Conservation (phyloP, 2,888 invertebrate species). For the Rhorus exstirpatorius region DNA sequence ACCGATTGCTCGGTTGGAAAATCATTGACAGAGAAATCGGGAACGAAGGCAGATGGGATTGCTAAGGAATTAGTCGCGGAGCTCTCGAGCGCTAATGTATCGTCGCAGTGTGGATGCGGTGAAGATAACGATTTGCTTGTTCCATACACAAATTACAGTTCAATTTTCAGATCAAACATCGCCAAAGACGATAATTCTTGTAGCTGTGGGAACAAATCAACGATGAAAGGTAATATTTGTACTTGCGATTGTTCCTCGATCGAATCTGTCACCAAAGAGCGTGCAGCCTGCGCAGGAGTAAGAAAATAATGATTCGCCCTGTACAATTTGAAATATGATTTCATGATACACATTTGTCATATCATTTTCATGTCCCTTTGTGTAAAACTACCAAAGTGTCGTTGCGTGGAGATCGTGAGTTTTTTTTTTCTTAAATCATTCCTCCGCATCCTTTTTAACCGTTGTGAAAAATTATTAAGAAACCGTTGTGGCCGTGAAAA, state of each 20-base stretch:
- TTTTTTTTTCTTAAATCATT: neutral
- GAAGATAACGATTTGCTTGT: slow-evolving; percentile 10
- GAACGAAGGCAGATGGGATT: neutral
- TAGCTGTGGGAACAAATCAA: neutral
- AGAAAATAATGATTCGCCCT: neutral
- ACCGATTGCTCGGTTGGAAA: slow-evolving; percentile 4
- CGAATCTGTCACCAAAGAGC: slow-evolving; percentile 26
- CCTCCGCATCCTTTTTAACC: too few relatives aligned
- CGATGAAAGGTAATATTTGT: neutral
- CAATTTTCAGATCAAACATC: slow-evolving; percentile 4
- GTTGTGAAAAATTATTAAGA: too few relatives aligned
- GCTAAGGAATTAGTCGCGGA: neutral
- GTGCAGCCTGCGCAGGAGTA: slow-evolving; percentile 8
- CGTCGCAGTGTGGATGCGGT: slow-evolving; percentile 18
- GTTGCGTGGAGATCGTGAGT: neutral
- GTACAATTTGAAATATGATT: slow-evolving; percentile 12
- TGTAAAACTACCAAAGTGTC: slow-evolving; percentile 9
- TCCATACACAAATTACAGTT: slow-evolving; percentile 35
- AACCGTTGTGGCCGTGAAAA: too few relatives aligned
- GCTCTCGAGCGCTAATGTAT: neutral
- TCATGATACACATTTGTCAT: neutral
- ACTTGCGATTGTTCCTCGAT: slow-evolving; percentile 38
- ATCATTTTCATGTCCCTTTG: slow-evolving; percentile 11
- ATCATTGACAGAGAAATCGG: neutral
- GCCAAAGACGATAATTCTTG: neutral